Percentiles rank a stretch among this genome's conserved stretches.
Conservation (phyloP, 2,113 vertebrate species). For the Glaucidium brasilianum region DNA sequence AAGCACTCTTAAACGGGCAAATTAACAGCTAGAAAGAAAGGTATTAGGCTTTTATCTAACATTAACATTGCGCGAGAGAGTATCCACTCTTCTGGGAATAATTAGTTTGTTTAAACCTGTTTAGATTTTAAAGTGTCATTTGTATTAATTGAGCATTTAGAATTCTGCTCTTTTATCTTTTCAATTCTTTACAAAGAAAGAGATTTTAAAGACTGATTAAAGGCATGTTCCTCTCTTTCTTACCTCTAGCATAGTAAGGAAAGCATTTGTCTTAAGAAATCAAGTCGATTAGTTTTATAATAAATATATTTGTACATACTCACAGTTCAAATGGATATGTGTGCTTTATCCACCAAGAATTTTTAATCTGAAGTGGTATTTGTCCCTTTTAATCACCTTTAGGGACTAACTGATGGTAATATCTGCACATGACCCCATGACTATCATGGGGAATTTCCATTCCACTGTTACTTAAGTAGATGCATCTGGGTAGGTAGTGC, state of each 20-base stretch:
- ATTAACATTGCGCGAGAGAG: neutral
- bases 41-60: neutral
- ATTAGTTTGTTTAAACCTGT: constrained; percentile 3
- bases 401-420: neutral
- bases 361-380: neutral
- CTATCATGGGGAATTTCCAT: neutral
- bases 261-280: neutral
- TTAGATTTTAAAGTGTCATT: neutral
- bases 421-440: neutral
- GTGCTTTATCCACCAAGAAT: neutral
- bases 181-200: neutral
- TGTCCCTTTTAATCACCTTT: neutral
- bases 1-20: neutral
- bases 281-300: neutral
- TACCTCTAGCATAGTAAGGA: neutral
- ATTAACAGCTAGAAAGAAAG: neutral
- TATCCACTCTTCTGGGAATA: neutral
- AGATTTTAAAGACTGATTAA: neutral
- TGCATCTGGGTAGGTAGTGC: neutral
- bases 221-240: neutral
- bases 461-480: neutral
- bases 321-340: neutral
- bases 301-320: neutral
- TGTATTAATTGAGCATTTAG: neutral
- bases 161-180: neutral